Percentiles rank a stretch among this genome's conserved stretches.
phyloP scores from a whole-genome alignment of 2,888 invertebrate genomes.

The Agrochola litura region DNA sequence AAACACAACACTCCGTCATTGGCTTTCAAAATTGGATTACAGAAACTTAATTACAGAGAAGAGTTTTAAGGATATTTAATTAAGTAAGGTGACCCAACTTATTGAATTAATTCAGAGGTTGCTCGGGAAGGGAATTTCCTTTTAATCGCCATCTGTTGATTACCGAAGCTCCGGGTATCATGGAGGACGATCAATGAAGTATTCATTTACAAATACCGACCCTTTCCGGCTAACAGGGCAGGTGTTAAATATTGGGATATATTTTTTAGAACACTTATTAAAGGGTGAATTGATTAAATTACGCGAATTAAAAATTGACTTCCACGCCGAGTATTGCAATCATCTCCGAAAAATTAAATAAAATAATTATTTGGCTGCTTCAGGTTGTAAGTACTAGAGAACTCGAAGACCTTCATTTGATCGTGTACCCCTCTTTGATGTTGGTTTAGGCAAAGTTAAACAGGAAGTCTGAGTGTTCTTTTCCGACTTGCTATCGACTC shows the following conservation, averaged over 20 bases:
- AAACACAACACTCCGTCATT: neutral
- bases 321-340: too few relatives aligned
- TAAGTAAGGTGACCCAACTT: slow-evolving; percentile 58
- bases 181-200: slow-evolving; percentile 24
- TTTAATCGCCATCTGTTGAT: slow-evolving; percentile 46
- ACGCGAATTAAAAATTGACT: neutral
- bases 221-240: neutral
- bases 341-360: neutral
- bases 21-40: slow-evolving; percentile 31
- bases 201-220: slow-evolving; percentile 20
- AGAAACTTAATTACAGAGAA: slow-evolving; percentile 50
- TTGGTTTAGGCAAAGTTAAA: neutral
- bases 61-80: slow-evolving; percentile 64
- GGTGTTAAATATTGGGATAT: neutral
- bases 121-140: slow-evolving; percentile 30
- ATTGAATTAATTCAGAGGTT: slow-evolving; percentile 60
- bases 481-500: neutral
- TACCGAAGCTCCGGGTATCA: slow-evolving; percentile 30
- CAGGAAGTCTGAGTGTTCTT: neutral
- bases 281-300: neutral
- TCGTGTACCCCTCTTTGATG: neutral
- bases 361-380: neutral
- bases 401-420: neutral
- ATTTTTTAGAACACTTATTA: neutral
- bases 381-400: neutral